Evolutionary conservation across 2,113 vertebrate species (phyloP), one percentile per base, ranked within the genome.

Genomic region (Labeo rohita): DNA sequence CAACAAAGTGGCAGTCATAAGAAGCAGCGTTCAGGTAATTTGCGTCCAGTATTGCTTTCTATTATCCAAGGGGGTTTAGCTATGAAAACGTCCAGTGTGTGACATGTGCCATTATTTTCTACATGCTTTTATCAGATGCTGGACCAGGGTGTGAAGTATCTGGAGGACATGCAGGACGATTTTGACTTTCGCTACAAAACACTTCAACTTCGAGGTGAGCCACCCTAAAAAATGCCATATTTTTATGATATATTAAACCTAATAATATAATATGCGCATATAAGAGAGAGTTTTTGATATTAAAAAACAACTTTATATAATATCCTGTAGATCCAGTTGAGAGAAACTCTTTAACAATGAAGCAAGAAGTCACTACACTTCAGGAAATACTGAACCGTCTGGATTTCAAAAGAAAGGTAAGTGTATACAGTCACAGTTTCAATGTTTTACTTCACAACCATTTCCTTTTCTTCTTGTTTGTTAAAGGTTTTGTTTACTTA

Each of bases 111-210:
- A 8, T 79, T 43, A 39, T 28, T n/a, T 45, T 43, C 21, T 7
- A 12, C 39, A 36, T 39, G 16, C 74, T 61, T 9, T 72, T 18
- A 87, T 3, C 74, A 99, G 98, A 92, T 97, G 94, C 96, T 98
- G 91, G 98, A 99, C 89, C 98, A 99, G 93, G 96, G 96, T 65
- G 96, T 98, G 84, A 99, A 99, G 92, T 96, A 96, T 93, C 94
- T 99, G 84, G 97, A 99, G 92, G 97, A 99, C 91, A 92, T 99
- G 92, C 98, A 99, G 91, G 98, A 99, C 52, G 98, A 99, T 90
- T 99, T 99, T 93, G 98, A 99, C 91, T 99, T 98, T 93, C 96
- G 97, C 56, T 99, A 97, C 91, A 99, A 98, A 95, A 99, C 96
- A 54, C 94, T 99, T 61, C 97, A 98, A 88, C 97, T 96, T 84